Conservation (phyloP, 2,113 vertebrate genomes). For the Callionymus lyra region DNA sequence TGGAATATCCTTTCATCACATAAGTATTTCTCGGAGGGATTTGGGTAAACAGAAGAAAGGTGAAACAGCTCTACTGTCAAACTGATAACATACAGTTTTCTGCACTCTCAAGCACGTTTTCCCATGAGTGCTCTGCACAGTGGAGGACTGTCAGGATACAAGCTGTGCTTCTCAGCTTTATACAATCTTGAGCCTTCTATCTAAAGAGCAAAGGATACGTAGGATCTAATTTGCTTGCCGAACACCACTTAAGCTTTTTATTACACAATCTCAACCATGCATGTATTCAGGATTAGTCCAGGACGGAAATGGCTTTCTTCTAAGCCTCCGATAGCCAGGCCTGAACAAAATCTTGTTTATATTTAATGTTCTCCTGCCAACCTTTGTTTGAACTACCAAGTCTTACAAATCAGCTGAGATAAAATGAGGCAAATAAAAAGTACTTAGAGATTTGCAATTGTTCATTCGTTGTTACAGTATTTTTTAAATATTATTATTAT, state of each 20-base stretch:
- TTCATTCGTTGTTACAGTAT: too few relatives aligned
- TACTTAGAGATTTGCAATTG: too few relatives aligned
- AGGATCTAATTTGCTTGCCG: constrained; percentile 6
- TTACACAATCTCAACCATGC: constrained; percentile 7
- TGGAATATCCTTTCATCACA: constrained; percentile 31
- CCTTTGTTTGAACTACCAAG: too few relatives aligned
- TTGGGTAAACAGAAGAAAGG: constrained; percentile 52
- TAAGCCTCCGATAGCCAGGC: too few relatives aligned
- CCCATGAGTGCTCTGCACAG: constrained; percentile 35
- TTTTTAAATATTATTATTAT: too few relatives aligned
- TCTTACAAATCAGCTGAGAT: too few relatives aligned
- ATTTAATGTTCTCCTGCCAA: too few relatives aligned
- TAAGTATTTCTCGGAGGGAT: constrained; percentile 32
- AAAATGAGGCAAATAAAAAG: too few relatives aligned
- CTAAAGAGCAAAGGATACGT: too few relatives aligned
- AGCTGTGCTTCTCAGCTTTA: constrained; percentile 22
- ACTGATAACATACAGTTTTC: constrained; percentile 57
- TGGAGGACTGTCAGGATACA: constrained; percentile 31
- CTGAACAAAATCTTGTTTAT: too few relatives aligned
- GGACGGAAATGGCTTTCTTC: neutral
- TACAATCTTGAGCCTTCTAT: constrained; percentile 29
- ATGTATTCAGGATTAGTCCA: constrained; percentile 12
- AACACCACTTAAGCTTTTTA: constrained; percentile 17
- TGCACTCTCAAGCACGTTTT: constrained; percentile 42
- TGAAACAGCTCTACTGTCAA: constrained; percentile 53